Percentiles rank a stretch among this genome's conserved stretches.
Conservation (phyloP, 2,797 vertebrate genomes). For the Amblyraja radiata region DNA sequence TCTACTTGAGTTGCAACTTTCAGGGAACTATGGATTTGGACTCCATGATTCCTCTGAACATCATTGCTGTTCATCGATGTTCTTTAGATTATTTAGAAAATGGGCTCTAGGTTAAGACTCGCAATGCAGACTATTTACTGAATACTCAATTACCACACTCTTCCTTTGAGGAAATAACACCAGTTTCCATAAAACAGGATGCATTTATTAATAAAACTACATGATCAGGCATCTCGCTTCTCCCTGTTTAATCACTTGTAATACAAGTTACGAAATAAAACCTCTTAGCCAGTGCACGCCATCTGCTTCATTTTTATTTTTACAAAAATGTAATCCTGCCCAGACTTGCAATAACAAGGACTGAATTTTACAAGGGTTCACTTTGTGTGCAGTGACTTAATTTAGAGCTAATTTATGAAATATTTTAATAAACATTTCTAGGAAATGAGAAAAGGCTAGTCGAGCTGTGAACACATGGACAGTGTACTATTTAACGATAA, state of each 20-base stretch:
- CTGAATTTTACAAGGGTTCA: constrained; percentile 16
- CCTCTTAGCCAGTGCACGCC: not conserved
- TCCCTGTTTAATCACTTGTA: constrained; percentile 3
- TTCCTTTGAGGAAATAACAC: not conserved
- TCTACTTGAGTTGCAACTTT: too few relatives aligned
- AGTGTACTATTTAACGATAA: constrained; percentile 16
- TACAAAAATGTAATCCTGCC: constrained; percentile 34
- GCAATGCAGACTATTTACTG: not conserved
- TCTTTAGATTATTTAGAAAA: not conserved
- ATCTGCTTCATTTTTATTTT: not conserved
- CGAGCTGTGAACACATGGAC: not conserved
- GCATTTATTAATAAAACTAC: not conserved
- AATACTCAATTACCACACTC: not conserved
- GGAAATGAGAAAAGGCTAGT: constrained; percentile 20
- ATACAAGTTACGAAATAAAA: constrained; percentile 21
- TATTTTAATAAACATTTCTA: constrained; percentile 25
- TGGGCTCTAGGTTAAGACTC: not conserved
- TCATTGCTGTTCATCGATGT: not conserved
- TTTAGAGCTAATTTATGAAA: constrained; percentile 34
- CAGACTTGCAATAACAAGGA: constrained; percentile 28
- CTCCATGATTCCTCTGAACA: too few relatives aligned
- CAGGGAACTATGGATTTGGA: too few relatives aligned
- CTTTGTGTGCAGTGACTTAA: constrained; percentile 34
- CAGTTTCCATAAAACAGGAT: not conserved
- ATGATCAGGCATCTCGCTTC: not conserved